Evolutionary conservation across 2,113 vertebrate species (phyloP), one percentile per base, ranked within the genome.

Genomic region (Ictidomys tridecemlineatus): DNA sequence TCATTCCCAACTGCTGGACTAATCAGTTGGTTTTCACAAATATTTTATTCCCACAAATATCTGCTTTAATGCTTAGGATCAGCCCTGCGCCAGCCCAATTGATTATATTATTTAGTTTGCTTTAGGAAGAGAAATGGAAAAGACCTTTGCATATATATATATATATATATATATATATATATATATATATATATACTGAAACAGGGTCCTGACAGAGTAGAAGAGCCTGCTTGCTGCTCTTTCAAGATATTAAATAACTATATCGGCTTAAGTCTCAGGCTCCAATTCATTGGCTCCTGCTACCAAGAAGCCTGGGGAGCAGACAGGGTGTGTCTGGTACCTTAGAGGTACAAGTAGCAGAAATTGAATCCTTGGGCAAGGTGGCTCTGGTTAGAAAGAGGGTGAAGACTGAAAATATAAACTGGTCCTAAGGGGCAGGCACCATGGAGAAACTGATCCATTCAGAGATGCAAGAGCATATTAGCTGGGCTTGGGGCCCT

Each of bases 11-110:
- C 76, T 8, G 5, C 65, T 30, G 73, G 30, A 42, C 76, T 95
- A 93, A 96, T 98, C 96, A 97, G 85, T 65, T 88, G 87, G 61
- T 97, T 97, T 98, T 96, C 97, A 97, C 91, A 97, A 96, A 93
- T 56, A 85, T 88, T 97, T 98, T 98, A 94, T 85, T 97, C 83
- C 51, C n/a, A 48, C 95, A 94, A 95, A 96, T 91, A 90, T 88
- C 76, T 17, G 9, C 91, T 79, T 70, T 51, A 65, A 85, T 32
- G 69, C 93, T 94, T 39, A 28, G 63, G 45, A 87, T 93, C 85
- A 93, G 91, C 22, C 37, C 51, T 45, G 77, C 32, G 2, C 51
- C 70, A 73, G 93, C 63, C 88, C 94, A 95, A 89, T 67, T 97
- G 91, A 97, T 97, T 89, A 85, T 85, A 96, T 96, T 97, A 93